phyloP scores from a whole-genome alignment of 1,140 invertebrate genomes.

The Bombus huntii region DNA sequence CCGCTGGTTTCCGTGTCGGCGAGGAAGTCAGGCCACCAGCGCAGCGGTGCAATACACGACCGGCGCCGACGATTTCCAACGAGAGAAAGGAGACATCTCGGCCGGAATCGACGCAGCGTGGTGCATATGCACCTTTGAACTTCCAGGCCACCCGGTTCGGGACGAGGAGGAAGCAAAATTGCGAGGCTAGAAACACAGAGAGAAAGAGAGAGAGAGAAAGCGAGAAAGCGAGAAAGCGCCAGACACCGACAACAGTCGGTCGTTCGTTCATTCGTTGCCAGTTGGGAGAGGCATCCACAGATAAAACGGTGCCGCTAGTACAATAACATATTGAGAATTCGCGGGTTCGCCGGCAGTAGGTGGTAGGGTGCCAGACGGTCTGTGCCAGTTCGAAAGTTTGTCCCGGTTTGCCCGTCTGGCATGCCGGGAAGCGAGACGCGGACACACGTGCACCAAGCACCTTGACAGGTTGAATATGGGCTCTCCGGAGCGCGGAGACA shows the following conservation, averaged over 20 bases:
- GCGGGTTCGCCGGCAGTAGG: constrained; percentile 55
- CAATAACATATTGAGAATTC: constrained; percentile 69
- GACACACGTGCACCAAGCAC: constrained; percentile 64
- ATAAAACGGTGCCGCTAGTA: constrained; percentile 62
- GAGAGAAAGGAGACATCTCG: constrained; percentile 26
- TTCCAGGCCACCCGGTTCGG: constrained; percentile 12
- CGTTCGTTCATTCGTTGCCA: constrained; percentile 48
- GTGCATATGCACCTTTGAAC: constrained; percentile 39
- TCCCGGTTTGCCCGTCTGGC: constrained; percentile 78
- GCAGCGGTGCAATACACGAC: neutral
- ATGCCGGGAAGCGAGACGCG: constrained; percentile 61
- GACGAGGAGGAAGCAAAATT: constrained; percentile 49
- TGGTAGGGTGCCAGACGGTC: constrained; percentile 76
- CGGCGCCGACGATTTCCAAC: neutral
- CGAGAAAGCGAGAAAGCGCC: neutral
- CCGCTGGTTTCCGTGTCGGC: neutral
- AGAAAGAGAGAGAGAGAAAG: too few relatives aligned
- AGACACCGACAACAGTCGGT: constrained; percentile 27
- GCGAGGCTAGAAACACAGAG: constrained; percentile 11
- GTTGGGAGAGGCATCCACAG: constrained; percentile 28
- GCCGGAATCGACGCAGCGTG: neutral
- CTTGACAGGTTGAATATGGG: constrained; percentile 74
- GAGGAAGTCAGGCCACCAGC: neutral
- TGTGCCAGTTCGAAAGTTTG: constrained; percentile 81
- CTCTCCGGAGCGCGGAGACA: constrained; percentile 63